phyloP scores from a whole-genome alignment of 2,797 vertebrate species.

The Sebastes diaconus region DNA sequence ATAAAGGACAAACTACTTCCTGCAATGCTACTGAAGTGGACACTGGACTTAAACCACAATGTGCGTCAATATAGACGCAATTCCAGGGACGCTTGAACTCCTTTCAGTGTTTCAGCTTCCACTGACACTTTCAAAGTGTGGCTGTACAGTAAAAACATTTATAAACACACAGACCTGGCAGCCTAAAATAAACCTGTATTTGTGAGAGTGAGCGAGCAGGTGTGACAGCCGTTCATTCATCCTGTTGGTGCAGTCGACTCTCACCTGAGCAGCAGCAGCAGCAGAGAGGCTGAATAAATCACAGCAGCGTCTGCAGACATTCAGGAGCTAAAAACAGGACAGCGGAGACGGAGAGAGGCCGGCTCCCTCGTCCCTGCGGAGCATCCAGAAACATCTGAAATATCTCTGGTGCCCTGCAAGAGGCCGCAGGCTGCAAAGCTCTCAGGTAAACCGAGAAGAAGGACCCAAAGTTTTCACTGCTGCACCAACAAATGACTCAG shows the following conservation, averaged over 20 bases:
- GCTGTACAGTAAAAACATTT: background rate
- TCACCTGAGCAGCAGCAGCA: constrained; percentile 52
- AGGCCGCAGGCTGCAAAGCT: constrained; percentile 16
- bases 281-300: constrained; percentile 61
- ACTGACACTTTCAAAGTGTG: background rate
- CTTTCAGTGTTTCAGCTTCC: background rate
- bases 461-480: background rate
- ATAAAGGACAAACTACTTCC: background rate
- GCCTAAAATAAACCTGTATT: constrained; percentile 25
- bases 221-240: constrained; percentile 53
- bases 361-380: constrained; percentile 22
- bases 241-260: constrained; percentile 14
- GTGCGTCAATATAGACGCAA: too few species aligned
- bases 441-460: background rate
- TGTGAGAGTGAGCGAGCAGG: background rate
- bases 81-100: background rate
- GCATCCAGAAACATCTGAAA: constrained; percentile 25
- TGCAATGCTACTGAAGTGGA: too few species aligned
- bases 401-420: constrained; percentile 45
- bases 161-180: background rate
- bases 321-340: constrained; percentile 63
- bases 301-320: constrained; percentile 51
- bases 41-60: too few species aligned
- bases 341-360: constrained; percentile 30
- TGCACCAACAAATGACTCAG: constrained; percentile 4